Conservation (phyloP, 2,113 vertebrate species). For the Chinchilla lanigera region DNA sequence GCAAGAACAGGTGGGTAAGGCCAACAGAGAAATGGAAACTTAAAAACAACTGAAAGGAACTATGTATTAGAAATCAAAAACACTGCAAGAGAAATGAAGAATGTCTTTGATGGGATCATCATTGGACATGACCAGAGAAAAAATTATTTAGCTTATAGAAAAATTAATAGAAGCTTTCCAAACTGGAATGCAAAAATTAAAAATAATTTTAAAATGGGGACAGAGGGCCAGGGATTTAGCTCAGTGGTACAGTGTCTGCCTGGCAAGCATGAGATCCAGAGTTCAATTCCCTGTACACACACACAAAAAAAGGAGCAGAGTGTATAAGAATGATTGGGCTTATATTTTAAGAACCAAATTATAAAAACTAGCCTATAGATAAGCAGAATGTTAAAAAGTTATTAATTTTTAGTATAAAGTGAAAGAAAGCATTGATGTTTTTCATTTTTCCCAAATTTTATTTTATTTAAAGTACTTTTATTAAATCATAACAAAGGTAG, state of each 20-base stretch:
- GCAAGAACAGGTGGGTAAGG: neutral
- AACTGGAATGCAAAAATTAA: neutral
- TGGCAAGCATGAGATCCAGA: too few relatives aligned
- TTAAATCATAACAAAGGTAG: neutral
- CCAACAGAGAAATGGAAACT: neutral
- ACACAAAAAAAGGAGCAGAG: too few relatives aligned
- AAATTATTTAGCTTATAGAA: neutral
- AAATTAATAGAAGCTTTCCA: neutral
- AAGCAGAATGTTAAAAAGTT: neutral
- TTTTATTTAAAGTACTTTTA: neutral
- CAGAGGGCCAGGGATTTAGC: too few relatives aligned
- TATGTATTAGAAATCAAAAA: neutral
- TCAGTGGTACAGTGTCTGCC: too few relatives aligned
- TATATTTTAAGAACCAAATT: neutral
- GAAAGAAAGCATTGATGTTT: neutral
- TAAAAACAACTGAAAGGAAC: neutral
- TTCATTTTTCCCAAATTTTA: slow-evolving; percentile 3
- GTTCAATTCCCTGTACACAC: too few relatives aligned
- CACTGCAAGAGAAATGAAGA: neutral
- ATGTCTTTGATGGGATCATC: neutral
- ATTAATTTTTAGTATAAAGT: neutral
- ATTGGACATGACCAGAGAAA: neutral
- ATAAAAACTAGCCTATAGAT: neutral
- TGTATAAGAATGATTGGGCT: neutral
- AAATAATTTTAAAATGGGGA: neutral